Base-by-base conservation (phyloP, 2,888 invertebrate species). In the Seira musarum region DNA sequence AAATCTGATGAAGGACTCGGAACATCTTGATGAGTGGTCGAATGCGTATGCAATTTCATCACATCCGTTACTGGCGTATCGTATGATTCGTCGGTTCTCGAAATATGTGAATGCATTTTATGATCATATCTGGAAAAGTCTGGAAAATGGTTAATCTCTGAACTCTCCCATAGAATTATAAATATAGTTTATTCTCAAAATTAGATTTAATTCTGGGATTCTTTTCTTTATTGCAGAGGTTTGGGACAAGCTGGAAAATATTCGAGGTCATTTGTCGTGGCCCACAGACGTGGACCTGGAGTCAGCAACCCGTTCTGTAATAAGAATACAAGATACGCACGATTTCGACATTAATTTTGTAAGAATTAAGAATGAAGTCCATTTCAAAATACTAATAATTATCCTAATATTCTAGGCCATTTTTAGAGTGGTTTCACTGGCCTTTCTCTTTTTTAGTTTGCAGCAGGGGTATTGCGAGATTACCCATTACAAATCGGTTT, bases 71-170 rank as follows among this genome's bases (percentile, higher is more conserved):
- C 46, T 69, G 1, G n/a, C 72, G 6, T 82, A 73, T 24, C 74
- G 80, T 17, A 84, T 84, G 84, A 81, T 84, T 19, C 74, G 82
- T 8, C 68, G 84, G 21, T 82, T 78, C 68, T 13, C 78, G 2
- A 67, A 25, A 3, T 78, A 82, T 65, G 73, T 84, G 0, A 53
- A 60, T 53, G 49, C 22, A 17, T 78, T 81, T 21, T 53, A 30
- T 25, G 69, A 69, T 5, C 63, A 81, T 21, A 64, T 81, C 65
- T 72, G 67, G 65, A 67, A 77, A 49, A 70, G 72, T 24, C 60
- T 69, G n/a, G 81, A 81, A 60, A 68, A 74, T 46, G 81, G 81
- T 77, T 68, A 1, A 8, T 30, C 30, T 30, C 30, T 2, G 30
- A 30, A n/a, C n/a, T n/a, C n/a, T n/a, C n/a, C n/a, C n/a, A n/a